Conservation (phyloP, 1,140 invertebrate species). For the Heterodera carotae region DNA sequence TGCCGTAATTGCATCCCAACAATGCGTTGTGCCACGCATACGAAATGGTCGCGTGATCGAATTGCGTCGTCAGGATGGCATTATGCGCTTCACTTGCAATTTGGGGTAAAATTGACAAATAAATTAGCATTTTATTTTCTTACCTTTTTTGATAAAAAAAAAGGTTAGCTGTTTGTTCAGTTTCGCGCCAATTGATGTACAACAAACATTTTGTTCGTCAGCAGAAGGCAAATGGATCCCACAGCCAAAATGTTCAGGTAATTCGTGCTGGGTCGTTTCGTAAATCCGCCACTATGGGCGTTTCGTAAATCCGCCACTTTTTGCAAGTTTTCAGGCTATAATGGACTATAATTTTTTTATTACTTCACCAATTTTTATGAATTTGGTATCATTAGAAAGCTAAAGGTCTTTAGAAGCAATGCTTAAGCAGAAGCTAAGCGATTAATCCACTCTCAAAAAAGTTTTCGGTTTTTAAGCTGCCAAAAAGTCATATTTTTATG, state of each 20-base stretch:
- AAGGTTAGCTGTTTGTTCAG: neutral
- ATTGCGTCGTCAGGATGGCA: conserved; percentile 5
- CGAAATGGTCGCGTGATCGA: conserved; percentile 9
- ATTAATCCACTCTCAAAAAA: no score
- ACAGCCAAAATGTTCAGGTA: neutral
- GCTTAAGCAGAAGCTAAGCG: no score
- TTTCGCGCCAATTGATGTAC: neutral
- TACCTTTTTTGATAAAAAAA: neutral
- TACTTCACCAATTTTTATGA: no score
- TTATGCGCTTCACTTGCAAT: conserved; percentile 17
- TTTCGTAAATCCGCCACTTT: no score
- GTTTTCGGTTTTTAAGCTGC: no score
- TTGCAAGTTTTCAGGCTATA: no score
- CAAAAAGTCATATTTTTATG: no score
- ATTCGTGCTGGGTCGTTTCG: no score
- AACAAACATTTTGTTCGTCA: neutral
- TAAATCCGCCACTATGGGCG: no score
- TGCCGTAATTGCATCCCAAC: neutral
- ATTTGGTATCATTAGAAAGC: no score
- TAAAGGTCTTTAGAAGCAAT: no score
- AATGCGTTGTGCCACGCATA: conserved; percentile 17
- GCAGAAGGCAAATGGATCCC: neutral
- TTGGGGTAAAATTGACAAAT: neutral
- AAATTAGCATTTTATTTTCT: neutral
- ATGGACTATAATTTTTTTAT: no score